A percentile compares a stretch with the other conserved stretches of the same genome.
Evolutionary conservation across 2,888 invertebrate genomes (phyloP).

Genomic region (Caradrina clavipalpis): DNA sequence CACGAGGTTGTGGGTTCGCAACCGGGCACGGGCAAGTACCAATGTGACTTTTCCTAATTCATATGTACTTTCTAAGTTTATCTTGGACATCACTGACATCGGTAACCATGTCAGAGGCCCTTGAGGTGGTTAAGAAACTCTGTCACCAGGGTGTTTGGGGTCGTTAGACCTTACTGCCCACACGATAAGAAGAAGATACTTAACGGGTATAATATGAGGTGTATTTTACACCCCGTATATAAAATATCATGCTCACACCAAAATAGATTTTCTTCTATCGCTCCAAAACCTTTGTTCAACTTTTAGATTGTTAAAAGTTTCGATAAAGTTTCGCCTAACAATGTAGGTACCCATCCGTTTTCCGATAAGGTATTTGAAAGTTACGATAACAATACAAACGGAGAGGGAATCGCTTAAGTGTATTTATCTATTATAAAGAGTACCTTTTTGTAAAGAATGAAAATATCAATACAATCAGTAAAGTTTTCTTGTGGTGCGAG

Average conservation of each 20-base stretch:
- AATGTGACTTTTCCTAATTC: no score
- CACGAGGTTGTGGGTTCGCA: no score
- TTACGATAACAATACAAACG: conserved; percentile 43
- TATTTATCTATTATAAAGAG: conserved; percentile 27
- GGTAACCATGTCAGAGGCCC: no score
- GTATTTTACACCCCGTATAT: neutral
- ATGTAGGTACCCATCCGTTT: conserved; percentile 39
- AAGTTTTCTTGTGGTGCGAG: neutral
- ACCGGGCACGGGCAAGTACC: no score
- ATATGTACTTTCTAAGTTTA: no score
- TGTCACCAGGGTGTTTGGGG: no score
- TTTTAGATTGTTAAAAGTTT: conserved; percentile 55
- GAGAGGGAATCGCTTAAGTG: conserved; percentile 19
- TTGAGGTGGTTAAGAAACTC: no score
- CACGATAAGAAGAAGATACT: no score
- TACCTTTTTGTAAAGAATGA: neutral
- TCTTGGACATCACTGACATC: no score
- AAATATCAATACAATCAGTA: neutral
- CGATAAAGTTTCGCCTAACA: conserved; percentile 36
- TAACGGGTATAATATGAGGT: no score
- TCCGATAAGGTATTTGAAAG: conserved; percentile 42
- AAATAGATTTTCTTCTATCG: conserved; percentile 27
- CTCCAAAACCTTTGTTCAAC: conserved; percentile 32
- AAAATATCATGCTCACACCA: conserved; percentile 2
- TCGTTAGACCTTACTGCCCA: no score